Percentiles rank a stretch among this genome's conserved stretches.
Evolutionary conservation across 2,113 vertebrate genomes (phyloP).

Genomic region (Xiphophorus hellerii): DNA sequence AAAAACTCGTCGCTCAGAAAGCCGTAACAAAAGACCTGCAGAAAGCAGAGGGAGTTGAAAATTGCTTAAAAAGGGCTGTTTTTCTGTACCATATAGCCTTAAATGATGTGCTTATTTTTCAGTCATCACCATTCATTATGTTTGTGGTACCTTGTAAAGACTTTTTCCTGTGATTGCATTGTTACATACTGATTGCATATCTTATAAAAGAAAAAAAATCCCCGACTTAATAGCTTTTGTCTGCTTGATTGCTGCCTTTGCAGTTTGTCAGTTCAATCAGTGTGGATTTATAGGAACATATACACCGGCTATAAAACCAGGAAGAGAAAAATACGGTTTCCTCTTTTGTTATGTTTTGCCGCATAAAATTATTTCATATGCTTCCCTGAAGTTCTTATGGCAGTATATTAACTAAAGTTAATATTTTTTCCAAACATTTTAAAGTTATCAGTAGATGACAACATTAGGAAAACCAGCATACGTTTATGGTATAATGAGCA

Average conservation of each 20-base stretch:
- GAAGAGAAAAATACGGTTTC: constrained; percentile 17
- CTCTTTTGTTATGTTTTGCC: constrained; percentile 6
- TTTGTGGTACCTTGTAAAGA: constrained; percentile 40
- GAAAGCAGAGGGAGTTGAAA: constrained; percentile 24
- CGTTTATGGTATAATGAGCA: too few species aligned
- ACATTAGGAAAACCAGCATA: too few species aligned
- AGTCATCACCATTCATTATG: constrained; percentile 35
- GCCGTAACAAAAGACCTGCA: not conserved
- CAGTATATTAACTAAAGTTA: not conserved
- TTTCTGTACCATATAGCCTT: constrained; percentile 33
- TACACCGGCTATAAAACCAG: not conserved
- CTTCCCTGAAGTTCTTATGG: constrained; percentile 1
- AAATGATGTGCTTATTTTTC: constrained; percentile 6
- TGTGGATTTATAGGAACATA: constrained; percentile 44
- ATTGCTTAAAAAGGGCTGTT: constrained; percentile 11
- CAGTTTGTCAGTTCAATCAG: constrained; percentile 53
- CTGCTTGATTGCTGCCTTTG: constrained; percentile 56
- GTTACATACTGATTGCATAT: constrained; percentile 63
- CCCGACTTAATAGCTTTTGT: constrained; percentile 41
- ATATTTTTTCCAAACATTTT: constrained; percentile 6
- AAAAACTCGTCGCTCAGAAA: constrained; percentile 3
- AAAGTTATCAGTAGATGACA: not conserved
- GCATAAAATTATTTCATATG: constrained; percentile 18
- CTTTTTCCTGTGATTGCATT: constrained; percentile 61
- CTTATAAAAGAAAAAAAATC: constrained; percentile 39